Evolutionary conservation across 1,140 invertebrate genomes (phyloP), one percentile per base, ranked within the genome.

Genomic region (Plectrocnemia conspersa): DNA sequence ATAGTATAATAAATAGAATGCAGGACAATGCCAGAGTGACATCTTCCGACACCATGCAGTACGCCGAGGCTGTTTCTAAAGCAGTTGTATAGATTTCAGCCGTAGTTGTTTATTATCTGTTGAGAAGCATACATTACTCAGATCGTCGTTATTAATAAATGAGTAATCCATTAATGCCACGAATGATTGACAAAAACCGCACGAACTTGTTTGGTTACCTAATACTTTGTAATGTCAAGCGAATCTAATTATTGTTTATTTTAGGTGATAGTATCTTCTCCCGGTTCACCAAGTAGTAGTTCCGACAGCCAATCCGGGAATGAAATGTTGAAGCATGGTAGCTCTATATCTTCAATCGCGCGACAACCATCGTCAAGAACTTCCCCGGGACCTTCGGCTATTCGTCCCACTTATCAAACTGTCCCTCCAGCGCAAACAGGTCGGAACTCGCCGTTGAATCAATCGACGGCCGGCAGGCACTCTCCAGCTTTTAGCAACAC

Each of bases 251-350:
- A 35, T 15, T n/a, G 15, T 22, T 9, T 33, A 15, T 41, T 54
- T 56, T 68, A 81, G 77, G 82, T 83, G 82, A 84, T 83, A 78
- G 81, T 83, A 65, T 84, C 81, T 66, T 84, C 83, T 64, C 82
- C 83, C 74, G 82, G 81, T 74, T 83, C 83, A 66, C 81, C 82
- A 81, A 84, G 81, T 72, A 84, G 69, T 79, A 82, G 74, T 69
- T 76, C 69, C 60, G 80, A 76, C 65, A 82, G 79, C 56, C 82
- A 80, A 68, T 79, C 78, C 61, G 78, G 77, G 35, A 78, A 82
- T 55, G 83, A 85, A 59, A 82, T 82, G 45, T 79, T 82, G 68
- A 84, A 83, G 65, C 81, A 82, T 66, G 70, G 68, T 52, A 71
- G 72, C 52, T 75, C 73, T 32, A 69, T 74, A 46, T 74, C 72